A percentile compares a stretch with the other conserved stretches of the same genome.
These are phyloP conservation scores for Cichlasoma orientale DNA, from an alignment of 2,797 vertebrate species.

Conservation along the genomic window DNA sequence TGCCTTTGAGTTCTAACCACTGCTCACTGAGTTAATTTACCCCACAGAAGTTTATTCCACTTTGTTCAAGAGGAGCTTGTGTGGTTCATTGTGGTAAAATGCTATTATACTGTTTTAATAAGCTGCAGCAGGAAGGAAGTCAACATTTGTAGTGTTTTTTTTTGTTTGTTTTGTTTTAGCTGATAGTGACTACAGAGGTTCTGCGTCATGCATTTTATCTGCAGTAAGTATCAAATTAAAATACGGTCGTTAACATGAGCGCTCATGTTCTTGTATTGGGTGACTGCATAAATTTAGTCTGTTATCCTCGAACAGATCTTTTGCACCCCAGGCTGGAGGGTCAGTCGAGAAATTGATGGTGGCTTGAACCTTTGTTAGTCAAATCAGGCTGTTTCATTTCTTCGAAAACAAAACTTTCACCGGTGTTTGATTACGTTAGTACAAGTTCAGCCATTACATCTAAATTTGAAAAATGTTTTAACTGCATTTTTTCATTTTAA, in stretches of 20 bases:
- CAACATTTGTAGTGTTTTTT: accelerated
- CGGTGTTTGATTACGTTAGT: background rate
- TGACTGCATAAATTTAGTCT: background rate
- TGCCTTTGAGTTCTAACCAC: background rate
- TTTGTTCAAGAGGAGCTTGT: background rate
- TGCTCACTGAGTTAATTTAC: background rate
- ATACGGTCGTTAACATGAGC: background rate
- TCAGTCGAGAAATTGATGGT: background rate
- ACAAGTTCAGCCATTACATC: background rate
- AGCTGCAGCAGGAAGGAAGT: background rate
- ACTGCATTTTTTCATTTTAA: background rate
- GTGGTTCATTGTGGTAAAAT: background rate
- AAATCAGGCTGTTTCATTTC: background rate
- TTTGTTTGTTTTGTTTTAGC: background rate
- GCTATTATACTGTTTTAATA: background rate
- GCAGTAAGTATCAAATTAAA: background rate
- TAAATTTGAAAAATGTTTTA: background rate
- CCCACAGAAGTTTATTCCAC: background rate
- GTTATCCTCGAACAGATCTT: background rate
- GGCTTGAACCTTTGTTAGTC: background rate
- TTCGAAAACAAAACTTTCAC: background rate
- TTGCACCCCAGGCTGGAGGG: background rate
- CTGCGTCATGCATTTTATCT: background rate
- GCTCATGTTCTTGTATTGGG: background rate
- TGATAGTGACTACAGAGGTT: background rate